A percentile compares a stretch with the other conserved stretches of the same genome.
Conservation (phyloP, 2,888 invertebrate genomes). For the Nowickia ferox region DNA sequence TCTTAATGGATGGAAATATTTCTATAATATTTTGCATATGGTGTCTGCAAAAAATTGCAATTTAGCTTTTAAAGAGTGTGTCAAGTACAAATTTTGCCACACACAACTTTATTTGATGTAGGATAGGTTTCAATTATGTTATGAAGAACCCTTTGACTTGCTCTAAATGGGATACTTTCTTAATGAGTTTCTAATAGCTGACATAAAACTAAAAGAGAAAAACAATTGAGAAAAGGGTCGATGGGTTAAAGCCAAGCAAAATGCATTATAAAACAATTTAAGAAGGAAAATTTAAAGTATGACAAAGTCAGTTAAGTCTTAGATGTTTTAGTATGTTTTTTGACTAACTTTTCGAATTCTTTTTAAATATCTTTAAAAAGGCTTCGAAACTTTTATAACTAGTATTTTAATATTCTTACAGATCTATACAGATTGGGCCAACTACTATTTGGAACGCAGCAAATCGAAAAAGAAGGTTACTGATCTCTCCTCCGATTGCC, state of each 20-base stretch:
- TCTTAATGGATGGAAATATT: neutral
- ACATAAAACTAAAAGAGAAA: neutral
- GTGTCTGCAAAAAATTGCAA: slow-evolving; percentile 30
- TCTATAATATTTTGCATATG: slow-evolving; percentile 61
- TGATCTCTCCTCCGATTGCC: slow-evolving; percentile 94
- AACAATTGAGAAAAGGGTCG: slow-evolving; percentile 11
- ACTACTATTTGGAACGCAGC: slow-evolving; percentile 97
- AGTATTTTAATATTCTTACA: slow-evolving; percentile 82
- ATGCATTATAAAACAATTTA: slow-evolving; percentile 15
- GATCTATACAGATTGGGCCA: slow-evolving; percentile 99
- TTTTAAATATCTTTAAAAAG: neutral
- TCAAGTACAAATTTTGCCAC: too few species aligned
- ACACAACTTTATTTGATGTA: too few species aligned
- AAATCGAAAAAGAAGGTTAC: slow-evolving; percentile 92
- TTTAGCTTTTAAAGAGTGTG: neutral
- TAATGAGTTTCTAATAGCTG: slow-evolving; percentile 70
- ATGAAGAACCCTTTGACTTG: neutral
- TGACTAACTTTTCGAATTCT: too few species aligned
- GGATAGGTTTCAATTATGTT: too few species aligned
- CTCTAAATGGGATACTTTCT: slow-evolving; percentile 30
- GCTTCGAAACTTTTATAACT: neutral
- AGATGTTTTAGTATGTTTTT: too few species aligned
- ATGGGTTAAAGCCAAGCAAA: neutral
- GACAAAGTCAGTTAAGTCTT: too few species aligned
- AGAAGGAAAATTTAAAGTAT: too few species aligned